Evolutionary conservation across 2,113 vertebrate genomes (phyloP).

Genomic region (Rhabdomys dilectus): DNA sequence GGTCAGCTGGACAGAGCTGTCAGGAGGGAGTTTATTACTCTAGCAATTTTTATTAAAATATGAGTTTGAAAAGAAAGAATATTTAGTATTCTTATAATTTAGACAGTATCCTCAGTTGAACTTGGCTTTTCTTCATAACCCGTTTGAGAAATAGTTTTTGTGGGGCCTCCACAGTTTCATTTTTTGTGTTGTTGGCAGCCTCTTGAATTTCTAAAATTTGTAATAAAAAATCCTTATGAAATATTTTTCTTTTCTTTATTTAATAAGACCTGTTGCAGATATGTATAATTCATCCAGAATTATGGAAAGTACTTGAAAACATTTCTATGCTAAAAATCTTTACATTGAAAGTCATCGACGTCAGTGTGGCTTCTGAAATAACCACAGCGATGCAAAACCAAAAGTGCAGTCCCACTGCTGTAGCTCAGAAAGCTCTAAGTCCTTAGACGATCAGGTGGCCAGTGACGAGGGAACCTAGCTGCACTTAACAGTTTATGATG

Average conservation of each 20-base stretch:
- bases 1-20: not conserved
- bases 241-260: constrained; percentile 43
- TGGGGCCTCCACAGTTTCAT: not conserved
- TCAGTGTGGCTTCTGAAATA: constrained; percentile 4
- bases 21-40: not conserved
- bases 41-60: constrained; percentile 39
- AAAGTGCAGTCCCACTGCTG: not conserved
- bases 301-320: constrained; percentile 15
- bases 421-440: not conserved
- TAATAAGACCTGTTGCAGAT: not conserved
- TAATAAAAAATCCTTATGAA: not conserved
- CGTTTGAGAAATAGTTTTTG: not conserved
- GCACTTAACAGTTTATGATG: not conserved
- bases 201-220: constrained; percentile 40
- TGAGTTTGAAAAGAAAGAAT: not conserved
- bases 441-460: not conserved
- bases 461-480: not conserved
- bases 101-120: constrained; percentile 37
- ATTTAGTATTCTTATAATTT: constrained; percentile 44
- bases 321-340: constrained; percentile 44
- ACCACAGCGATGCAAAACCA: not conserved
- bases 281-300: not conserved
- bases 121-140: not conserved
- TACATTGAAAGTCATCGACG: not conserved
- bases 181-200: constrained; percentile 23